A percentile compares a stretch with the other conserved stretches of the same genome.
Conservation (phyloP, 1,140 invertebrate genomes). For the Drosophila navojoa region DNA sequence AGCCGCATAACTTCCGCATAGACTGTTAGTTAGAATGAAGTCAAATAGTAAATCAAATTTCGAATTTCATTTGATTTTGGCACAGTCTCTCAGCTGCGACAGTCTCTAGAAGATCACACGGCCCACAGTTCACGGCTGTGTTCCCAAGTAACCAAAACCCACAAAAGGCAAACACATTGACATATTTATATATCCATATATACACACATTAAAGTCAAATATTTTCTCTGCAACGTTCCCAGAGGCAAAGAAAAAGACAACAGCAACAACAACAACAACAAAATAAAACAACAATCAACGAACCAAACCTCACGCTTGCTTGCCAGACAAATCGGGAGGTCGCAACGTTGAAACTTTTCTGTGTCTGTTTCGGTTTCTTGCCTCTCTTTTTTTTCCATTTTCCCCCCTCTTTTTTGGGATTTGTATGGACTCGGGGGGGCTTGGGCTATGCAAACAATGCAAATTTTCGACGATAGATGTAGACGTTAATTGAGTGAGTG, state of each 20-base stretch:
- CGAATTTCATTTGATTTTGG: background rate
- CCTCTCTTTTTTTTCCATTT: background rate
- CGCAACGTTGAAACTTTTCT: slow-evolving; percentile 48
- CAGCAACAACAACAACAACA: slow-evolving; percentile 18
- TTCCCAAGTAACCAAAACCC: slow-evolving; percentile 39
- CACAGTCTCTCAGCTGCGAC: background rate
- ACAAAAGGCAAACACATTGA: slow-evolving; percentile 64
- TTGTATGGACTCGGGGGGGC: background rate
- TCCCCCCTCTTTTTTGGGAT: background rate
- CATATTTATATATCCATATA: slow-evolving; percentile 76
- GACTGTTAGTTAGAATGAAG: background rate
- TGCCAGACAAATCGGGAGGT: slow-evolving; percentile 59
- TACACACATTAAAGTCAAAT: slow-evolving; percentile 65
- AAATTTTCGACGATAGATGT: slow-evolving; percentile 51
- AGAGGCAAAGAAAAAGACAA: slow-evolving; percentile 35
- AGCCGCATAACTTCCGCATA: slow-evolving; percentile 3
- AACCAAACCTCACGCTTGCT: slow-evolving; percentile 56
- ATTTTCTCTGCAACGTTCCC: slow-evolving; percentile 73
- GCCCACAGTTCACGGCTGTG: slow-evolving; percentile 35
- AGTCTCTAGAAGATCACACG: slow-evolving; percentile 30
- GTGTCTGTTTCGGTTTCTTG: slow-evolving; percentile 10
- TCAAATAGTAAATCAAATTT: slow-evolving; percentile 9
- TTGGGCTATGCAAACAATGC: slow-evolving; percentile 57
- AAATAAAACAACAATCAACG: background rate
- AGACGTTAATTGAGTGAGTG: slow-evolving; percentile 45